Evolutionary conservation across 2,888 invertebrate genomes (phyloP).

Genomic region (Anagyrus pseudococci): DNA sequence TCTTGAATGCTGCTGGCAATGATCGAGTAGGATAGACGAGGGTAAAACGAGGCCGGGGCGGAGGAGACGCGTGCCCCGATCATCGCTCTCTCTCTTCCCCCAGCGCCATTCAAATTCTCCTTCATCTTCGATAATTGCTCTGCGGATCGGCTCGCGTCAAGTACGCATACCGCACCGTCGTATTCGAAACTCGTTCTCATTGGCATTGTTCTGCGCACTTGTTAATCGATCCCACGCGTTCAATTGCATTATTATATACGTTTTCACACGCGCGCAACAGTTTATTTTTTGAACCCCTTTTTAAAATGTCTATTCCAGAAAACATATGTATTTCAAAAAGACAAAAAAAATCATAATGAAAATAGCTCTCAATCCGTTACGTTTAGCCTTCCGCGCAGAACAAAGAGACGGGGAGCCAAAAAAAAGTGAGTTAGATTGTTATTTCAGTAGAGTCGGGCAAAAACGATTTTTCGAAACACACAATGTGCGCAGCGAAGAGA

Average conservation of each 20-base stretch:
- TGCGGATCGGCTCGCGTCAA: conserved; percentile 25
- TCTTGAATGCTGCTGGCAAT: conserved; percentile 46
- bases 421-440: too few relatives aligned
- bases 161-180: neutral
- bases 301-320: neutral
- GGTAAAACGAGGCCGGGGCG: conserved; percentile 18
- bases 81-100: conserved; percentile 11
- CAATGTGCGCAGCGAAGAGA: too few relatives aligned
- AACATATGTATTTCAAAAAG: too few relatives aligned
- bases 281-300: neutral
- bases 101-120: conserved; percentile 40
- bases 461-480: too few relatives aligned
- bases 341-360: too few relatives aligned
- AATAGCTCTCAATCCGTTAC: too few relatives aligned
- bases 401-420: too few relatives aligned
- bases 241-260: too few relatives aligned
- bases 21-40: conserved; percentile 39
- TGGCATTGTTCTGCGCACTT: neutral
- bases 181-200: neutral
- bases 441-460: too few relatives aligned
- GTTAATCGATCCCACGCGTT: too few relatives aligned
- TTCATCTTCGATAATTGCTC: conserved; percentile 39
- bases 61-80: conserved; percentile 50
- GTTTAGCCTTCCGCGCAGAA: too few relatives aligned
- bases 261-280: neutral